Evolutionary conservation across 2,113 vertebrate species (phyloP).

Genomic region (Cavia aperea): DNA sequence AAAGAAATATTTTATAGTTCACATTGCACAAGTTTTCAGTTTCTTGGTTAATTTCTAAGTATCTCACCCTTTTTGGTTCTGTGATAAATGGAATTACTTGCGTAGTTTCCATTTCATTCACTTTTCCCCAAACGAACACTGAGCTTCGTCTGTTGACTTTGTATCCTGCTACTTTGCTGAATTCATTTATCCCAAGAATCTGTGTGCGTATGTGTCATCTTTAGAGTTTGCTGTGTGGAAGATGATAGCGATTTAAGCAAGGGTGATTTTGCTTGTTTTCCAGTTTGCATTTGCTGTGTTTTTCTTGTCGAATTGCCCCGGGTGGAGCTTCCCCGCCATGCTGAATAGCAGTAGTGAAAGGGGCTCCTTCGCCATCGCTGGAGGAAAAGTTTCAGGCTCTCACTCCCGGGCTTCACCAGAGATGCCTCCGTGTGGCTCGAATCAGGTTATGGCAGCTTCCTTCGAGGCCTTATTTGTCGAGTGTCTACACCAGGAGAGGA

Average conservation of each 20-base stretch:
- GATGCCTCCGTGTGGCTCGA: background rate
- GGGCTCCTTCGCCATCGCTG: background rate
- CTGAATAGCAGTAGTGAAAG: background rate
- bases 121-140: background rate
- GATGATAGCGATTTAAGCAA: background rate
- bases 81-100: background rate
- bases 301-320: background rate
- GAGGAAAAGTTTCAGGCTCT: background rate
- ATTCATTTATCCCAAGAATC: background rate
- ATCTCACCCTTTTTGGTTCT: background rate
- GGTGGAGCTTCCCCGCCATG: background rate
- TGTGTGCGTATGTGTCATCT: background rate
- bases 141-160: background rate
- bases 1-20: background rate
- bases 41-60: background rate
- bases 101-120: background rate
- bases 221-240: background rate
- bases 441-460: background rate
- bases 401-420: background rate
- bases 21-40: background rate
- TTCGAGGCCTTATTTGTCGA: background rate
- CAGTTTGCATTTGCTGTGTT: background rate
- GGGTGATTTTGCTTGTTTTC: background rate
- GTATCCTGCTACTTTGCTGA: background rate
- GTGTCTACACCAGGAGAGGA: background rate